These are phyloP conservation scores for Glaucidium brasilianum DNA, from an alignment of 2,113 vertebrate genomes.

Conservation along the genomic window DNA sequence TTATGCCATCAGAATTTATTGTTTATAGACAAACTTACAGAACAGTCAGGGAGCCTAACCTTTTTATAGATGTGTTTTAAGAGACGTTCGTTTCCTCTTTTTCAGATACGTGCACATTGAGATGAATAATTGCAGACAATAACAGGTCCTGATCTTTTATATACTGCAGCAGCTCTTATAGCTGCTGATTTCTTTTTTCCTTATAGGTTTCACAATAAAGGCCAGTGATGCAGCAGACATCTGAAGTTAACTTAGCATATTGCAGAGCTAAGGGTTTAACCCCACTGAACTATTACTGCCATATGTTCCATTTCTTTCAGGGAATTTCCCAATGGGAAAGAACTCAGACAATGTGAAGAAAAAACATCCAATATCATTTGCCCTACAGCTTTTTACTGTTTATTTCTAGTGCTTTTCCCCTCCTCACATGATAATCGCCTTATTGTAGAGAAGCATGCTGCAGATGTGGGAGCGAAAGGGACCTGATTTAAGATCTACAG, in stretches of 20 bases:
- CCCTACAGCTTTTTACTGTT: constrained; percentile 60
- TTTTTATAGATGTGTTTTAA: constrained; percentile 68
- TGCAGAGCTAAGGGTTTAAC: constrained; percentile 64
- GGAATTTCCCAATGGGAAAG: constrained; percentile 65
- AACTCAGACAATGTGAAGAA: constrained; percentile 59
- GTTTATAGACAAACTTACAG: constrained; percentile 65
- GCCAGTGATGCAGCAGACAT: constrained; percentile 59
- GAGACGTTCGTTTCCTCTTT: constrained; percentile 59
- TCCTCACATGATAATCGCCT: constrained; percentile 55
- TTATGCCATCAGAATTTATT: constrained; percentile 70
- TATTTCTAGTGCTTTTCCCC: constrained; percentile 59
- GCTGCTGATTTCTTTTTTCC: constrained; percentile 50
- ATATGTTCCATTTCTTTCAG: constrained; percentile 65
- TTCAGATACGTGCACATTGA: constrained; percentile 58
- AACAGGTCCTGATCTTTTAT: constrained; percentile 64
- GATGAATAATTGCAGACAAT: constrained; percentile 65
- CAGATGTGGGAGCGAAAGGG: constrained; percentile 49
- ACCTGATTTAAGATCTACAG: constrained; percentile 55
- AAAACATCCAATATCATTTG: constrained; percentile 58
- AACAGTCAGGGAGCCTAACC: constrained; percentile 63
- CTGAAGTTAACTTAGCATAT: constrained; percentile 64
- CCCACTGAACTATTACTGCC: constrained; percentile 62
- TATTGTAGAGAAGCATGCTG: constrained; percentile 31
- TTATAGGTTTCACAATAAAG: constrained; percentile 65
- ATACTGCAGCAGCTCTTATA: constrained; percentile 59